Evolutionary conservation across 2,888 invertebrate species (phyloP).

Genomic region (Acrobasis suavella): DNA sequence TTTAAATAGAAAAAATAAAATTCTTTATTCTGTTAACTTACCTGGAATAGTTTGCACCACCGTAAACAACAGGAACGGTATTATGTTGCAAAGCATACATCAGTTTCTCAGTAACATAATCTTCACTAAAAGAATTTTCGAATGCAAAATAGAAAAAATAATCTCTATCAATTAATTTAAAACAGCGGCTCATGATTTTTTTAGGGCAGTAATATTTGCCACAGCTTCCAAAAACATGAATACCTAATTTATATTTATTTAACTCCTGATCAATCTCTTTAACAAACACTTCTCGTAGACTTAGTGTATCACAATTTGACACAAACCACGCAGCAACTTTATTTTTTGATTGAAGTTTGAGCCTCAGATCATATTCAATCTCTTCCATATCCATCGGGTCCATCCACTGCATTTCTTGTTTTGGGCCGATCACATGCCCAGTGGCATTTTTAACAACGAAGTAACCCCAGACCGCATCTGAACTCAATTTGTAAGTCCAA

Average conservation of each 20-base stretch:
- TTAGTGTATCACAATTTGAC: slow-evolving; percentile 57
- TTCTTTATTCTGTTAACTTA: slow-evolving; percentile 25
- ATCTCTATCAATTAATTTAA: slow-evolving; percentile 45
- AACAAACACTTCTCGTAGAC: slow-evolving; percentile 52
- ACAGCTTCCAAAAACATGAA: slow-evolving; percentile 60
- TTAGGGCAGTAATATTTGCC: slow-evolving; percentile 53
- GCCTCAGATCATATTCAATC: slow-evolving; percentile 37
- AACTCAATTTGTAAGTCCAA: slow-evolving; percentile 65
- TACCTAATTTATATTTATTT: slow-evolving; percentile 43
- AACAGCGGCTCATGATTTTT: slow-evolving; percentile 48
- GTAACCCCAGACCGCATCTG: slow-evolving; percentile 62
- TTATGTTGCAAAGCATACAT: slow-evolving; percentile 77
- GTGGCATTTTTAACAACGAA: slow-evolving; percentile 48
- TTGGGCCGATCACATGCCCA: slow-evolving; percentile 53
- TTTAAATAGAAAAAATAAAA: too few relatives aligned
- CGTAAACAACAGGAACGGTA: slow-evolving; percentile 86
- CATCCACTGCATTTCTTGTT: slow-evolving; percentile 46
- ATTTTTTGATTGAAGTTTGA: slow-evolving; percentile 41
- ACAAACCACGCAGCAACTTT: slow-evolving; percentile 61
- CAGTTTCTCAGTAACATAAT: slow-evolving; percentile 69
- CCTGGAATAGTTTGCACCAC: slow-evolving; percentile 84
- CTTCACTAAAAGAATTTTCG: slow-evolving; percentile 64
- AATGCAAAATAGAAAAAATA: slow-evolving; percentile 69
- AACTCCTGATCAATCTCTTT: slow-evolving; percentile 43
- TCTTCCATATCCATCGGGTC: slow-evolving; percentile 40